phyloP scores from a whole-genome alignment of 2,797 vertebrate genomes.

The Cryptoprocta ferox region DNA sequence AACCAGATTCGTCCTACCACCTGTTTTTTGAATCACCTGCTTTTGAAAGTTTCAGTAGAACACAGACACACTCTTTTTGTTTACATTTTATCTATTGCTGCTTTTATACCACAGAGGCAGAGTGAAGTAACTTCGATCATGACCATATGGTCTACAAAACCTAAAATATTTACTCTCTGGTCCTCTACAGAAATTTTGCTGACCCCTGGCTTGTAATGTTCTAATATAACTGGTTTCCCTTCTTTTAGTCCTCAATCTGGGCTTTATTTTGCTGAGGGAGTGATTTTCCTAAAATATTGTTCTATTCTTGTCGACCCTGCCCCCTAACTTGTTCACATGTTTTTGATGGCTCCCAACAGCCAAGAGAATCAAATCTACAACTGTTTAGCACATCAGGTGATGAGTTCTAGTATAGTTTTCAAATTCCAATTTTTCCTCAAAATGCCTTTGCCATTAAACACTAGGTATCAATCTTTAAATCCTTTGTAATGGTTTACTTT shows the following conservation, averaged over 20 bases:
- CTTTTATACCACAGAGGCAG: neutral
- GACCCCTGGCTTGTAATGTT: neutral
- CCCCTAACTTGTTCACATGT: neutral
- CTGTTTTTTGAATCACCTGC: slow-evolving; percentile 17
- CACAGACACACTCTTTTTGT: neutral
- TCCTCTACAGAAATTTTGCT: neutral
- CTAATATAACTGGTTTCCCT: neutral
- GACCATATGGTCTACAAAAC: neutral
- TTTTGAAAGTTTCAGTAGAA: slow-evolving; percentile 21
- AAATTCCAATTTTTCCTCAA: neutral
- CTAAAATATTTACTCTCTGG: neutral
- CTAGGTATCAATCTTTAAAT: neutral
- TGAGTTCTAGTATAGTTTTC: slow-evolving; percentile 25
- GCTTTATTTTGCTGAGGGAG: neutral
- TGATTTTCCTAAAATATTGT: neutral
- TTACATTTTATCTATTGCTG: slow-evolving; percentile 43
- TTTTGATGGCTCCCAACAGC: neutral
- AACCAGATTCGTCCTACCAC: neutral
- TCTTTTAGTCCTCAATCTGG: neutral
- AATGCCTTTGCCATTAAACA: slow-evolving; percentile 31
- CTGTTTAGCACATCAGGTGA: neutral
- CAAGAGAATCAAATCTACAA: neutral
- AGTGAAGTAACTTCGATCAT: neutral
- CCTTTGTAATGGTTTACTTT: slow-evolving; percentile 20
- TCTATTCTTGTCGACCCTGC: neutral